phyloP scores from a whole-genome alignment of 2,888 invertebrate genomes.

The Ophion ventricosus region DNA sequence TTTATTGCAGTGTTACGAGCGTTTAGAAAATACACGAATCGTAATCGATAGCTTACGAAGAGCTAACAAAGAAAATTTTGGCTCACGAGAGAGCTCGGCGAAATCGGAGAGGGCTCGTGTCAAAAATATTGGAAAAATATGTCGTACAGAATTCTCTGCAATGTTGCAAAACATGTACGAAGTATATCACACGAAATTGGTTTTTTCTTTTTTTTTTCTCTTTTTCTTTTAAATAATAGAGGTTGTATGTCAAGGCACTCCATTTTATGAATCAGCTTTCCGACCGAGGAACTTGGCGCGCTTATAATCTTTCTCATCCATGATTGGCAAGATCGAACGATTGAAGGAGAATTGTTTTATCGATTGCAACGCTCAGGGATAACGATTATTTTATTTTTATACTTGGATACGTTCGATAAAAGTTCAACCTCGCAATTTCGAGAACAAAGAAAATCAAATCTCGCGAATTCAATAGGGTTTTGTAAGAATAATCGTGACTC shows the following conservation, averaged over 20 bases:
- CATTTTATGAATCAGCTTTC: constrained; percentile 51
- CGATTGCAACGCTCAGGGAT: no score
- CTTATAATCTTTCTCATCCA: constrained; percentile 13
- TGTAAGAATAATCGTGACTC: background rate
- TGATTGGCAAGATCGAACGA: constrained; percentile 31
- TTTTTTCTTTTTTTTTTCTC: constrained; percentile 7
- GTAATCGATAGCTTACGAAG: background rate
- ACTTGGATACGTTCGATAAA: background rate
- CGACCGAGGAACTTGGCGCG: constrained; percentile 54
- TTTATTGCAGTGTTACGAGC: background rate
- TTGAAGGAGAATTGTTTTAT: background rate
- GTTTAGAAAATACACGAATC: background rate
- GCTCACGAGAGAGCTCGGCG: constrained; percentile 13
- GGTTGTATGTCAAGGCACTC: constrained; percentile 61
- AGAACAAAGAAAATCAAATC: background rate
- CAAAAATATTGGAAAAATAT: constrained; percentile 37
- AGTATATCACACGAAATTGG: constrained; percentile 30
- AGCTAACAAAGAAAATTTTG: background rate
- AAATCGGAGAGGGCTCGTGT: background rate
- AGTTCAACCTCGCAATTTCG: background rate
- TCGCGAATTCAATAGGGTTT: background rate
- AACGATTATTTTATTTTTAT: background rate
- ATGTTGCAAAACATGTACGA: constrained; percentile 26
- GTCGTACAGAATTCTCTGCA: constrained; percentile 11
- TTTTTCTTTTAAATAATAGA: constrained; percentile 43